Evolutionary conservation across 2,797 vertebrate genomes (phyloP).

Genomic region (Vultur gryphus): DNA sequence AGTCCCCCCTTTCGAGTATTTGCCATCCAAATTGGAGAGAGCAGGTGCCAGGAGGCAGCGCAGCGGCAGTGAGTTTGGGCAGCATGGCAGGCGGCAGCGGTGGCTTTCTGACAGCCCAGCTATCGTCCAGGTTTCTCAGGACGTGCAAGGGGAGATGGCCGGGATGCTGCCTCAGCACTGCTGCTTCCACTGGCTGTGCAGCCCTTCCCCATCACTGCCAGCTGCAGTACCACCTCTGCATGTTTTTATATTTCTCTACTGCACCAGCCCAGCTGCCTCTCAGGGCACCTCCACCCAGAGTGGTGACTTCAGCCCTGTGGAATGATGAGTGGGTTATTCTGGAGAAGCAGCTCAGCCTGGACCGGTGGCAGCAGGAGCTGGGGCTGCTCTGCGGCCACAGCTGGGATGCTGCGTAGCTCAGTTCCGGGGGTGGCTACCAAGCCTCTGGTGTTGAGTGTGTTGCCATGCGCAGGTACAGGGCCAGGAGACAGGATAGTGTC

Average conservation of each 20-base stretch:
- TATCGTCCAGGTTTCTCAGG: background rate
- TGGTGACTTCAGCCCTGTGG: background rate
- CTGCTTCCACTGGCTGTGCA: background rate
- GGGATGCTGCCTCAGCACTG: background rate
- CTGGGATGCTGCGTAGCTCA: background rate
- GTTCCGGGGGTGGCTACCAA: background rate
- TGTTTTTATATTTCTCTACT: background rate
- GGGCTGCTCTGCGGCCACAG: background rate
- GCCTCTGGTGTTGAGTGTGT: background rate
- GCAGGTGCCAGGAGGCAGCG: background rate
- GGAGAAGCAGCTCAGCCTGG: background rate
- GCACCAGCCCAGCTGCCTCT: background rate
- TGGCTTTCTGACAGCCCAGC: background rate
- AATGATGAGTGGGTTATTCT: background rate
- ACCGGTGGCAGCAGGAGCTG: background rate
- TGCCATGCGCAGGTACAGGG: background rate
- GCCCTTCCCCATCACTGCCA: background rate
- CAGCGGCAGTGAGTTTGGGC: background rate
- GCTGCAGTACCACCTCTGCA: background rate
- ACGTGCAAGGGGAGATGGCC: background rate
- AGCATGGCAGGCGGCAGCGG: rapidly evolving
- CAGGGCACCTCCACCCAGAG: background rate
- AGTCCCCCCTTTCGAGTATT: background rate
- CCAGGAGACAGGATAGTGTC: background rate
- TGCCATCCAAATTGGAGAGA: background rate